Evolutionary conservation across 2,797 vertebrate genomes (phyloP).

Genomic region (Moxostoma hubbsi): DNA sequence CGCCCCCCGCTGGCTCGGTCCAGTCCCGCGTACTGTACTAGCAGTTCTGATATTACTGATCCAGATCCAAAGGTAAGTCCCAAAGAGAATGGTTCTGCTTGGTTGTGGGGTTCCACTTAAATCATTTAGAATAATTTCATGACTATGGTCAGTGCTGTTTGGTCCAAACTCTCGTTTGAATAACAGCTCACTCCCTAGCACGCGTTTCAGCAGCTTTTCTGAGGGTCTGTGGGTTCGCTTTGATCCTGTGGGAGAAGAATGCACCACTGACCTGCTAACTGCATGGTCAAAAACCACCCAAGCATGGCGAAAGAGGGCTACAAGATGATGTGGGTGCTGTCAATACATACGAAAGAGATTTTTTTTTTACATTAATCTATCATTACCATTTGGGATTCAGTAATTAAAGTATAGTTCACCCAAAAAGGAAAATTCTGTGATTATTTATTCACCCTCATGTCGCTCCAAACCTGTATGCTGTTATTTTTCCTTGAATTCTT

Average conservation of each 20-base stretch:
- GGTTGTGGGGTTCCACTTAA: conserved; percentile 31
- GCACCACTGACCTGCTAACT: conserved; percentile 55
- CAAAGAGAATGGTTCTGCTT: conserved; percentile 25
- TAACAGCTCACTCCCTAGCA: conserved; percentile 60
- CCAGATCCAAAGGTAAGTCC: conserved; percentile 89
- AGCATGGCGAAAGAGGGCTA: conserved; percentile 59
- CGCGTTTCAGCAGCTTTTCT: conserved; percentile 51
- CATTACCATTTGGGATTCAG: conserved; percentile 36
- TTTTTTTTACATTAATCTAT: conserved; percentile 4
- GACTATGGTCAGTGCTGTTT: conserved; percentile 54
- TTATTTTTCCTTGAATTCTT: too few relatives aligned
- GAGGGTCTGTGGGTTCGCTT: conserved; percentile 57
- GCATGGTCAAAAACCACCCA: conserved; percentile 56
- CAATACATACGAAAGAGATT: conserved; percentile 55
- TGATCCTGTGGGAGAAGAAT: conserved; percentile 57
- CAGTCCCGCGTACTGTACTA: conserved; percentile 95
- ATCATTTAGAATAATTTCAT: conserved; percentile 52
- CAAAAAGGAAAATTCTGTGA: background rate
- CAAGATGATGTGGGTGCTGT: conserved; percentile 59
- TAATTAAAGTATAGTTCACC: conserved; percentile 7
- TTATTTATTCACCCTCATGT: background rate
- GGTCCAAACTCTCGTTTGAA: conserved; percentile 58
- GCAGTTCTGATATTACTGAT: conserved; percentile 97
- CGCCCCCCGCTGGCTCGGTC: conserved; percentile 92
- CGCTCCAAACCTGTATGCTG: background rate